Conservation (phyloP, 2,113 vertebrate genomes). For the Alaudala cheleensis region DNA sequence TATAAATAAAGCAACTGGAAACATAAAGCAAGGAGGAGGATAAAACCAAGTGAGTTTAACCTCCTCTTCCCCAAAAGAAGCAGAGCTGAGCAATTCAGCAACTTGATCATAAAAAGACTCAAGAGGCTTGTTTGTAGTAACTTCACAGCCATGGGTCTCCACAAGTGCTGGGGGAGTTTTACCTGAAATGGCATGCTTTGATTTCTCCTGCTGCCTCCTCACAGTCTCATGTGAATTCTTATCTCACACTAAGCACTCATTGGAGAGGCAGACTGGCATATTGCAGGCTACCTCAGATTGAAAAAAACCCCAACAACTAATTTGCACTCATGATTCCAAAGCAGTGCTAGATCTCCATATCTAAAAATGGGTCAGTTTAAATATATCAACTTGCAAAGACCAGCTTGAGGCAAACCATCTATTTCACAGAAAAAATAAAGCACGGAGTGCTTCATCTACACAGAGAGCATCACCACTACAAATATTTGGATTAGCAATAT, state of each 20-base stretch:
- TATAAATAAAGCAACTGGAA: conserved; percentile 10
- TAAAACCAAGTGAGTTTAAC: neutral
- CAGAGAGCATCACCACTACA: neutral
- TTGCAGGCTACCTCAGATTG: neutral
- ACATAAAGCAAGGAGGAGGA: neutral
- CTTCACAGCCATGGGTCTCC: neutral
- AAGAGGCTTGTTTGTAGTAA: neutral
- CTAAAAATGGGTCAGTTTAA: conserved; percentile 17
- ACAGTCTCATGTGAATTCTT: neutral
- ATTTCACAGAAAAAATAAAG: neutral
- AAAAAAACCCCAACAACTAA: neutral
- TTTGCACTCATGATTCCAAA: neutral
- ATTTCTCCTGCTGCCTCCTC: neutral
- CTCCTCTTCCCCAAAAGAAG: neutral
- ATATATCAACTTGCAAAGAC: neutral
- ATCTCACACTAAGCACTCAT: neutral
- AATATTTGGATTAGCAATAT: neutral
- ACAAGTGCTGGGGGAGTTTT: neutral
- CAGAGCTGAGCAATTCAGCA: neutral
- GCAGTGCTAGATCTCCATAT: neutral
- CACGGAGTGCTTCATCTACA: neutral
- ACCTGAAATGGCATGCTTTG: neutral
- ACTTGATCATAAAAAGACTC: neutral
- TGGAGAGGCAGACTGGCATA: neutral
- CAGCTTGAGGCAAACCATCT: neutral